Percentiles rank a stretch among this genome's conserved stretches.
Conservation (phyloP, 2,797 vertebrate genomes). For the Erpetoichthys calabaricus region DNA sequence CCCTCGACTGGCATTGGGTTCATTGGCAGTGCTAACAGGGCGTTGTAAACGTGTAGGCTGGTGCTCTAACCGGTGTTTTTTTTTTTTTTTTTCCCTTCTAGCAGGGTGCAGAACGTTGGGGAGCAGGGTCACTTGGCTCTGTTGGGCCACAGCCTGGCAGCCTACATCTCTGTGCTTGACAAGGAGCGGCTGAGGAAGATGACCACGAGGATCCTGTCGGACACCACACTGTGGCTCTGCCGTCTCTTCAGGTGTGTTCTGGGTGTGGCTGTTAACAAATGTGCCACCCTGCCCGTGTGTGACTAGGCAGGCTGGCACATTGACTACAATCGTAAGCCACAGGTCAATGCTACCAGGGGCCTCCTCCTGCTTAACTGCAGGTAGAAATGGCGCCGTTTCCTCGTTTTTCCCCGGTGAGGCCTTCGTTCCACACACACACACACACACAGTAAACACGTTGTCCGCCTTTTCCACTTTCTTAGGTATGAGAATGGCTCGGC, state of each 20-base stretch:
- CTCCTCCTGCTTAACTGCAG: too few relatives aligned
- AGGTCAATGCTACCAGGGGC: too few relatives aligned
- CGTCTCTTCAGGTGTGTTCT: constrained; percentile 77
- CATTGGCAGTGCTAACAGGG: too few relatives aligned
- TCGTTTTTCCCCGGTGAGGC: too few relatives aligned
- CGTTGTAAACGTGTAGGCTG: not conserved
- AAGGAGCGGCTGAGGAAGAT: constrained; percentile 73
- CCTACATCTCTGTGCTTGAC: constrained; percentile 83
- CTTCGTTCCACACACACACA: too few relatives aligned
- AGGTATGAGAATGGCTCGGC: constrained; percentile 89
- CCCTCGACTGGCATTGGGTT: too few relatives aligned
- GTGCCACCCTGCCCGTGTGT: not conserved
- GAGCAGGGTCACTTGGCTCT: constrained; percentile 91
- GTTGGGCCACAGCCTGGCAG: constrained; percentile 85
- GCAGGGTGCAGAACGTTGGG: constrained; percentile 73
- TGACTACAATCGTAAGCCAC: too few relatives aligned
- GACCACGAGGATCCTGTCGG: constrained; percentile 83
- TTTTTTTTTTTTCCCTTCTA: constrained; percentile 20
- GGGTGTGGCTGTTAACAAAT: constrained; percentile 5
- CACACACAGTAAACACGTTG: too few relatives aligned
- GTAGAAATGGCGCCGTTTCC: too few relatives aligned
- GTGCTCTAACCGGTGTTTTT: constrained; percentile 3
- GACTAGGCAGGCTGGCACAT: too few relatives aligned
- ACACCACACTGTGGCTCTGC: constrained; percentile 90
- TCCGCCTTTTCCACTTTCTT: constrained; percentile 9